A percentile compares a stretch with the other conserved stretches of the same genome.
Evolutionary conservation across 2,888 invertebrate genomes (phyloP).

Genomic region (Timema cristinae): DNA sequence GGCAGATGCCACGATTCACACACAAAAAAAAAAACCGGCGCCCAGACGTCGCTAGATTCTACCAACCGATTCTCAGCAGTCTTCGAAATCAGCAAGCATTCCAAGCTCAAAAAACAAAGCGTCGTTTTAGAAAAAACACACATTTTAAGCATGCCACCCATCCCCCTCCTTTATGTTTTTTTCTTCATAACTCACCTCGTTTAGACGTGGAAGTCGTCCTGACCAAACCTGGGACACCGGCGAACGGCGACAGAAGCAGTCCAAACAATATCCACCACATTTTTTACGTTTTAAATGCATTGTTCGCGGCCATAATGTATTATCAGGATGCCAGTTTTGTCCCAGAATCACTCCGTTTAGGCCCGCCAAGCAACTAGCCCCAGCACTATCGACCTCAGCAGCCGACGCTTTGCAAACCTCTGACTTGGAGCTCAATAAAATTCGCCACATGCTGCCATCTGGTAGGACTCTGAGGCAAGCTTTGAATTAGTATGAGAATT

Average conservation of each 20-base stretch:
- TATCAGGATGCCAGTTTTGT: slow-evolving; percentile 34
- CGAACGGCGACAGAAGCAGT: slow-evolving; percentile 38
- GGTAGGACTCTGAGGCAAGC: slow-evolving; percentile 26
- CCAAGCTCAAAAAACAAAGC: too few species aligned
- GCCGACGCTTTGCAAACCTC: slow-evolving; percentile 34
- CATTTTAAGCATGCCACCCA: too few species aligned
- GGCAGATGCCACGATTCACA: too few species aligned
- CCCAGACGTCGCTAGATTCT: too few species aligned
- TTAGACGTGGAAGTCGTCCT: slow-evolving; percentile 42
- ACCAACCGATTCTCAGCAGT: too few species aligned
- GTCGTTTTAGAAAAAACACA: too few species aligned
- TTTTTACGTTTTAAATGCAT: slow-evolving; percentile 45
- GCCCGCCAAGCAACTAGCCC: slow-evolving; percentile 40
- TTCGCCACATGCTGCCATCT: slow-evolving; percentile 31
- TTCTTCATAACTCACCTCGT: slow-evolving; percentile 40
- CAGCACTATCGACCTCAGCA: slow-evolving; percentile 35
- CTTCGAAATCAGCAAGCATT: too few species aligned
- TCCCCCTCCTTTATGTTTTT: too few species aligned
- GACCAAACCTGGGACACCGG: slow-evolving; percentile 40
- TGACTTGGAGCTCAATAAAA: slow-evolving; percentile 32
- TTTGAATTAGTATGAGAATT: slow-evolving; percentile 26
- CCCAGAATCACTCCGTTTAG: slow-evolving; percentile 33
- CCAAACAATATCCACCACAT: slow-evolving; percentile 46
- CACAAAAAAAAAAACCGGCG: too few species aligned
- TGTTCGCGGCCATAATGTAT: slow-evolving; percentile 45